phyloP scores from a whole-genome alignment of 2,113 vertebrate species.

The Pteronura brasiliensis region DNA sequence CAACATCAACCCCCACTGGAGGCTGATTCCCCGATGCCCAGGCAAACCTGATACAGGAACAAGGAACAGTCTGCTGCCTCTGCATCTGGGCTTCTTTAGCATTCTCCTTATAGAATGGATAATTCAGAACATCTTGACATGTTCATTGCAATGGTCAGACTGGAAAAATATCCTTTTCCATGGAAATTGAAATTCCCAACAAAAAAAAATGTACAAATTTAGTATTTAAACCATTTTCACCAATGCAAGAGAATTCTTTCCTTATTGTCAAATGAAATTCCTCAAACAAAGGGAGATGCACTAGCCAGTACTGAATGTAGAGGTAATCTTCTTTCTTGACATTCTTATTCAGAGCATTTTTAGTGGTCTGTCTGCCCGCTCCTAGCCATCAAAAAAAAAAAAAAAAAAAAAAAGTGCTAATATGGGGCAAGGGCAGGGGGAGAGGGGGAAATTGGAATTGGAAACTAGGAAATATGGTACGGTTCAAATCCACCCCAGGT shows the following conservation, averaged over 20 bases:
- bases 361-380: slow-evolving; percentile 17
- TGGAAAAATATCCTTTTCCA: background rate
- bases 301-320: background rate
- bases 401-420: background rate
- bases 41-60: no score
- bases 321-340: slow-evolving; percentile 24
- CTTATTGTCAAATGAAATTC: slow-evolving; percentile 28
- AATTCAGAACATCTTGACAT: slow-evolving; percentile 8
- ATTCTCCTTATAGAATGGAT: background rate
- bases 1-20: background rate
- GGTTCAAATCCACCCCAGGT: slow-evolving; percentile 34
- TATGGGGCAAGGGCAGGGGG: background rate
- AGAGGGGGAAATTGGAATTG: background rate
- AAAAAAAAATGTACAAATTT: slow-evolving; percentile 5
- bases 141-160: background rate
- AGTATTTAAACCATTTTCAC: slow-evolving; percentile 34
- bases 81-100: background rate
- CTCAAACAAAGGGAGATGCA: background rate
- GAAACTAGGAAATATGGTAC: background rate
- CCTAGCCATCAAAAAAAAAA: background rate
- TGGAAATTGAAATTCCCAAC: background rate
- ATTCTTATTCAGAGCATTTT: background rate
- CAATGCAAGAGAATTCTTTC: background rate
- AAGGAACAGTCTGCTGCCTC: background rate
- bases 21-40: background rate